phyloP scores from a whole-genome alignment of 2,113 vertebrate genomes.

The Labeo rohita region DNA sequence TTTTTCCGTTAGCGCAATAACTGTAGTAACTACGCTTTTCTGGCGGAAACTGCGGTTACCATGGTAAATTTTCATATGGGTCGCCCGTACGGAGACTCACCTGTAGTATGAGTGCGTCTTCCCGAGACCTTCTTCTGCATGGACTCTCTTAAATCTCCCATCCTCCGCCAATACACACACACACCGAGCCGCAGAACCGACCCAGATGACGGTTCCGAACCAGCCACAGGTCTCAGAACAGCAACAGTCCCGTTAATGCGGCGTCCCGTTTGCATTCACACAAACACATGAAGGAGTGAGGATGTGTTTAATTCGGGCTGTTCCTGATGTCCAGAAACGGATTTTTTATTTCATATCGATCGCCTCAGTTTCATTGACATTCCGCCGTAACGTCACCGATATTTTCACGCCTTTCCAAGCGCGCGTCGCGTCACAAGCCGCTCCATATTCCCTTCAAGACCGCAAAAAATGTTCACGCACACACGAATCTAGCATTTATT shows the following conservation, averaged over 20 bases:
- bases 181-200: slow-evolving; percentile 58
- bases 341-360: slow-evolving; percentile 4
- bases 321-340: not conserved
- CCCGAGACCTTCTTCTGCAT: slow-evolving; percentile 71
- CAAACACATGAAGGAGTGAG: not conserved
- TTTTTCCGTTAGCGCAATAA: not conserved
- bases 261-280: slow-evolving; percentile 15
- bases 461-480: not conserved
- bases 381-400: slow-evolving; percentile 59
- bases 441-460: not conserved
- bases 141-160: slow-evolving; percentile 75
- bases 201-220: slow-evolving; percentile 18
- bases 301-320: not conserved
- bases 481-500: not conserved
- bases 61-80: not conserved
- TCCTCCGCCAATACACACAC: slow-evolving; percentile 64
- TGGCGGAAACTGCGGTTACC: slow-evolving; percentile 27
- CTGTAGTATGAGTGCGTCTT: slow-evolving; percentile 74
- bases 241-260: not conserved
- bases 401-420: slow-evolving; percentile 41
- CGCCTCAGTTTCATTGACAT: slow-evolving; percentile 25
- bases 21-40: not conserved
- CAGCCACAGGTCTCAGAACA: slow-evolving; percentile 36
- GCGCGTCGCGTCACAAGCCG: slow-evolving; percentile 17
- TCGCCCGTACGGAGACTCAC: slow-evolving; percentile 60